A percentile compares a stretch with the other conserved stretches of the same genome.
These are phyloP conservation scores for Semibalanus balanoides DNA, from an alignment of 1,140 invertebrate genomes.

Conservation along the genomic window DNA sequence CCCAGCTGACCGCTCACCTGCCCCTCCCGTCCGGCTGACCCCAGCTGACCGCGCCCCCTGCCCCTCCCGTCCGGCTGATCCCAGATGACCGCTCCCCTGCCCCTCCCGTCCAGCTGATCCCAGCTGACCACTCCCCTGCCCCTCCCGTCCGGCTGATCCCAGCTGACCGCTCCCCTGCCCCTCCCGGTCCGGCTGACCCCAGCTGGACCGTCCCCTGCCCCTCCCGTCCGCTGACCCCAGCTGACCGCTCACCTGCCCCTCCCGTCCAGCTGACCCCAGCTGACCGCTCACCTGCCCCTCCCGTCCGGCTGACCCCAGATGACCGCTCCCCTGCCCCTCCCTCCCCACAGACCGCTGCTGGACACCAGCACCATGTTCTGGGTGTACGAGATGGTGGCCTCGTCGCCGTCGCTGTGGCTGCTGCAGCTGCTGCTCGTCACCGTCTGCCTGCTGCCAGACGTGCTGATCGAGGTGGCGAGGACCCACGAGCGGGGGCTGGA, in stretches of 20 bases:
- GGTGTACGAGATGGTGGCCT: conserved; percentile 42
- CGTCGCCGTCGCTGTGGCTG: conserved; percentile 44
- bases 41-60: not conserved
- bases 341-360: conserved; percentile 7
- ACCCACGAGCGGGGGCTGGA: not conserved
- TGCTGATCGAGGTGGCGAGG: conserved; percentile 22
- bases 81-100: not conserved
- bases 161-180: too few relatives aligned
- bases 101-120: not conserved
- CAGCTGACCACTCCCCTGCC: conserved; percentile 4
- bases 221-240: conserved; percentile 10
- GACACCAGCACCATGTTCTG: conserved; percentile 32
- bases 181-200: too few relatives aligned
- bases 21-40: too few relatives aligned
- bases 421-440: conserved; percentile 38
- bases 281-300: not conserved
- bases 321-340: not conserved
- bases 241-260: conserved; percentile 28
- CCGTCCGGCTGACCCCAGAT: not conserved
- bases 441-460: conserved; percentile 44
- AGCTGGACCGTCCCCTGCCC: too few relatives aligned
- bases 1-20: conserved; percentile 26
- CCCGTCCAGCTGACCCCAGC: too few relatives aligned
- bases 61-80: not conserved
- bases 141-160: too few relatives aligned